Evolutionary conservation across 2,888 invertebrate species (phyloP).

Genomic region (Stictocephala bisonia): DNA sequence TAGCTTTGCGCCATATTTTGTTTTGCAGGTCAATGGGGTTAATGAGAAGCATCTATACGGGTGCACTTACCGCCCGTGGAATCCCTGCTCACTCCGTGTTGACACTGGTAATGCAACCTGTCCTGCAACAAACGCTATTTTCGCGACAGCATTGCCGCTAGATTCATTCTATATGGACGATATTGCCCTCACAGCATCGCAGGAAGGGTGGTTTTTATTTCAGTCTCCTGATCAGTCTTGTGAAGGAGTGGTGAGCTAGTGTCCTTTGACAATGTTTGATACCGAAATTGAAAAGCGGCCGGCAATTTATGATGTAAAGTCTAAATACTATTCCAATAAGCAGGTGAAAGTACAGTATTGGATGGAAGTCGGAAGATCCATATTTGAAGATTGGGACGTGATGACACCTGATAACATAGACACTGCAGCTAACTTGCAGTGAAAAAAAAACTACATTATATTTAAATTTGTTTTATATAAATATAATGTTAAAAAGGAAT

Average conservation of each 20-base stretch:
- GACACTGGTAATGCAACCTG: background rate
- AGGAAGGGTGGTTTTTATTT: background rate
- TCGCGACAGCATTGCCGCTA: background rate
- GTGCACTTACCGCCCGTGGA: slow-evolving; percentile 1
- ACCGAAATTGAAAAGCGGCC: background rate
- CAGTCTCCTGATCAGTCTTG: background rate
- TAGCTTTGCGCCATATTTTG: background rate
- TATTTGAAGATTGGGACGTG: background rate
- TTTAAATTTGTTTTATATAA: too few relatives aligned
- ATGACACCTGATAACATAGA: too few relatives aligned
- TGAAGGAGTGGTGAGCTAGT: too few relatives aligned
- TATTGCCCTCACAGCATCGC: background rate
- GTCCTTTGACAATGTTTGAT: background rate
- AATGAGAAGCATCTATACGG: background rate
- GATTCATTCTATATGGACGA: background rate
- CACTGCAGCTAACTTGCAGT: too few relatives aligned
- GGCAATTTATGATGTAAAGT: background rate
- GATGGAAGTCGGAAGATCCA: background rate
- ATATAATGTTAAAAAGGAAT: too few relatives aligned
- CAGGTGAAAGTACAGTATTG: slow-evolving; percentile 4
- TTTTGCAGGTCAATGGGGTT: slow-evolving; percentile 8
- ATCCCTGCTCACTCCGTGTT: slow-evolving; percentile 1
- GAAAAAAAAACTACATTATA: too few relatives aligned
- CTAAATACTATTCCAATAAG: background rate
- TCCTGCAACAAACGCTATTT: slow-evolving; percentile 10